phyloP scores from a whole-genome alignment of 1,140 invertebrate genomes.

The Phocides pigmalion region DNA sequence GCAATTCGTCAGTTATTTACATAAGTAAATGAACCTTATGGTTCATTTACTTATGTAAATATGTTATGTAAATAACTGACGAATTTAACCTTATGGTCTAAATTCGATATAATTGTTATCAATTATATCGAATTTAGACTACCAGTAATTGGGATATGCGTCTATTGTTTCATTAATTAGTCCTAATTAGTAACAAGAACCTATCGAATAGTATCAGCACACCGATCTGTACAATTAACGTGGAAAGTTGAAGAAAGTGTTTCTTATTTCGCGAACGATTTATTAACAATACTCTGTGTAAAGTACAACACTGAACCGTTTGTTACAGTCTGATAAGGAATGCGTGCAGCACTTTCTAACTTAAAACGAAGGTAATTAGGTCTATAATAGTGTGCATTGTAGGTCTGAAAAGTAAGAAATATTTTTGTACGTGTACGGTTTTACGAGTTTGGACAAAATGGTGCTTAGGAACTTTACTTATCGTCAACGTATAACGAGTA shows the following conservation, averaged over 20 bases:
- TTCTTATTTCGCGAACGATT: conserved; percentile 42
- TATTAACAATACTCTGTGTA: conserved; percentile 36
- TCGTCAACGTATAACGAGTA: not conserved
- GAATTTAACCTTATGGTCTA: not conserved
- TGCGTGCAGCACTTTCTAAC: conserved; percentile 14
- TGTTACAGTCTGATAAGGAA: conserved; percentile 9
- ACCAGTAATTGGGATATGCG: not conserved
- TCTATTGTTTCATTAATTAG: not conserved
- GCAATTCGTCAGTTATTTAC: no score
- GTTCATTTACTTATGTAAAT: no score
- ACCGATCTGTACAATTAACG: conserved; percentile 36
- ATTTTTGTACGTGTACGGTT: conserved; percentile 4
- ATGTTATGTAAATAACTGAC: no score
- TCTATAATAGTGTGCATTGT: conserved; percentile 16
- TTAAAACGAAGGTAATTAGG: conserved; percentile 12
- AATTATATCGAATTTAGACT: not conserved
- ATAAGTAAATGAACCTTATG: no score
- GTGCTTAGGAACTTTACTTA: conserved; percentile 29
- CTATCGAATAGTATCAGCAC: conserved; percentile 2
- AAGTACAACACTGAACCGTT: not conserved
- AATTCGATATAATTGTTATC: not conserved
- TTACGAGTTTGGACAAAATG: conserved; percentile 41
- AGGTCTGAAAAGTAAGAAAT: conserved; percentile 5
- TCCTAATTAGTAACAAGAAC: not conserved
- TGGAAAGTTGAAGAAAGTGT: conserved; percentile 54